Evolutionary conservation across 2,797 vertebrate genomes (phyloP).

Genomic region (Semaprochilodus insignis): DNA sequence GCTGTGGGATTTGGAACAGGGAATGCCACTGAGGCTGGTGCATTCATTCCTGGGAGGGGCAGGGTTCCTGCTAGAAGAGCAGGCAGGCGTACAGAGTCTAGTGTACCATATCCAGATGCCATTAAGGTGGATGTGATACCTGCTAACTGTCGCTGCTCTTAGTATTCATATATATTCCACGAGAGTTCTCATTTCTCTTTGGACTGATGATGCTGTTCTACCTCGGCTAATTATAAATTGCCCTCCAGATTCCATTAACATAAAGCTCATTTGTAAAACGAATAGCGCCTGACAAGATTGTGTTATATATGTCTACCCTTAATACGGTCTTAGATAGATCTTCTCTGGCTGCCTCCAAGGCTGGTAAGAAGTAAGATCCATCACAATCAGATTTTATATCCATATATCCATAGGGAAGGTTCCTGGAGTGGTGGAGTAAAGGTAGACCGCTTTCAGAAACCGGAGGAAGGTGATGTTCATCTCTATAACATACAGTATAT

Average conservation of each 20-base stretch:
- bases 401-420: neutral
- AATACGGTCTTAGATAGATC: neutral
- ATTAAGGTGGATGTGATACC: neutral
- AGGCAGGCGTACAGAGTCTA: no score
- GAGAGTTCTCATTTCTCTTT: neutral
- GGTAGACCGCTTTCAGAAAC: no score
- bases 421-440: no score
- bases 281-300: slow-evolving; percentile 21
- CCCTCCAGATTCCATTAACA: slow-evolving; percentile 29
- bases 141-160: neutral
- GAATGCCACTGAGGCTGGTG: neutral
- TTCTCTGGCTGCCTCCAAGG: neutral
- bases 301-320: slow-evolving; percentile 13
- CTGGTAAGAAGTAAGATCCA: neutral
- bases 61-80: neutral
- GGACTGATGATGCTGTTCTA: neutral
- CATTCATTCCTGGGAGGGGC: neutral
- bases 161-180: neutral
- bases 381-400: neutral
- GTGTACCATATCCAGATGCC: neutral
- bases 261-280: slow-evolving; percentile 31
- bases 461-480: no score
- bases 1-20: neutral
- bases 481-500: no score
- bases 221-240: slow-evolving; percentile 16